Percentiles rank a stretch among this genome's conserved stretches.
Evolutionary conservation across 2,113 vertebrate genomes (phyloP).

Genomic region (Pterocles orientalis): DNA sequence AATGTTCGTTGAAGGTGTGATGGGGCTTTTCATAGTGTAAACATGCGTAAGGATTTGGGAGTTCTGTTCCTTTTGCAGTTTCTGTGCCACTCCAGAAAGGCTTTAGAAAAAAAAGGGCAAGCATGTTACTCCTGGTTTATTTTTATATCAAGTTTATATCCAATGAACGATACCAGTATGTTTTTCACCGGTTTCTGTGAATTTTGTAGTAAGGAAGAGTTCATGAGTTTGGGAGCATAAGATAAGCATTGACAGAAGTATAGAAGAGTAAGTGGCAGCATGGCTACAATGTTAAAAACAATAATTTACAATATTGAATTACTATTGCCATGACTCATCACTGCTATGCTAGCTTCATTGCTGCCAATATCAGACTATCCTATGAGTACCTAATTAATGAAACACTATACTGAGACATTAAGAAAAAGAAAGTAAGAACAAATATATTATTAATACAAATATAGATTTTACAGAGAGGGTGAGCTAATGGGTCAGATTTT

Average conservation of each 20-base stretch:
- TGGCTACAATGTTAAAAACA: not conserved
- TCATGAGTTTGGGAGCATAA: not conserved
- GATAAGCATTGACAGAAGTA: not conserved
- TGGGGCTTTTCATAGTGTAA: not conserved
- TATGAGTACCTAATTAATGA: not conserved
- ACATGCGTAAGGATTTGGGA: not conserved
- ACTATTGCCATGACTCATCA: not conserved
- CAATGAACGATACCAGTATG: not conserved
- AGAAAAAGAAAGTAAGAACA: not conserved
- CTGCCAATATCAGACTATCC: not conserved
- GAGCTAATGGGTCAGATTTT: not conserved
- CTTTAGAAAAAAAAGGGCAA: not conserved
- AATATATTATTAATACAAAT: not conserved
- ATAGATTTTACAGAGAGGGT: not conserved
- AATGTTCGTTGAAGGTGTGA: not conserved
- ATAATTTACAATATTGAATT: not conserved
- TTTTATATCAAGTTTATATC: not conserved
- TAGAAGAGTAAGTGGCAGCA: not conserved
- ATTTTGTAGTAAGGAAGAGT: not conserved
- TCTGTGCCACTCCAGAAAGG: not conserved
- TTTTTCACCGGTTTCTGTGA: not conserved
- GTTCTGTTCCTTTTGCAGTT: not conserved
- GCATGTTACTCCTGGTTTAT: not conserved
- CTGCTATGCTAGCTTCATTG: not conserved
- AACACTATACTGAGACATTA: not conserved